These are phyloP conservation scores for Botrylloides violaceus DNA, from an alignment of 23 tunicate species.

Conservation along the genomic window DNA sequence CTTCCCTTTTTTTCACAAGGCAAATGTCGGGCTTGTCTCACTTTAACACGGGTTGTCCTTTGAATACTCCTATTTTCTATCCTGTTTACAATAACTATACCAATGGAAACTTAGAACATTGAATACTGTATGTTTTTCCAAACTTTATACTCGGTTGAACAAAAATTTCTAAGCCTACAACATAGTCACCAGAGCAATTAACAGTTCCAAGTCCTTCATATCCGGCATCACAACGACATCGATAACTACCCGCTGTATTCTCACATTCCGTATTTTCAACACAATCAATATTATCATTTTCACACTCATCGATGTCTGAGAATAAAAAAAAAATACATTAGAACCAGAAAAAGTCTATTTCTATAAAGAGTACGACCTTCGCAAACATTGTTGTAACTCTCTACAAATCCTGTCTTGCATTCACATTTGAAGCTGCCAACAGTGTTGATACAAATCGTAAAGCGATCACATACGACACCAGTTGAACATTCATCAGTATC, in stretches of 20 bases:
- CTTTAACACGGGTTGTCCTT: too few species aligned
- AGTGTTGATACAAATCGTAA: conserved; percentile 18
- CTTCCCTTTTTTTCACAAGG: too few species aligned
- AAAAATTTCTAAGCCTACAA: too few species aligned
- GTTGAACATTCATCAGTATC: conserved; percentile 30
- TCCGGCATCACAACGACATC: conserved; percentile 17
- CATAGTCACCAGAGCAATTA: conserved; percentile 11
- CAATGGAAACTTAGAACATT: too few species aligned
- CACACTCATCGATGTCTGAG: conserved; percentile 2
- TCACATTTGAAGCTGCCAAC: conserved; percentile 34
- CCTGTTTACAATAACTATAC: too few species aligned
- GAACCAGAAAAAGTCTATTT: background rate
- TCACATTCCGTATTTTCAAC: conserved; percentile 19
- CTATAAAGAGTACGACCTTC: background rate
- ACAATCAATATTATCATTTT: conserved; percentile 16
- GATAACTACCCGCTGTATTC: conserved; percentile 15
- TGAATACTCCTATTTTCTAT: too few species aligned
- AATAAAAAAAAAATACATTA: too few species aligned
- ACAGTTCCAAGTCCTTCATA: background rate
- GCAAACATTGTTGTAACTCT: background rate
- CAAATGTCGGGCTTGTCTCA: too few species aligned
- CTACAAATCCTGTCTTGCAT: conserved; percentile 24
- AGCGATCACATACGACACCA: conserved; percentile 2
- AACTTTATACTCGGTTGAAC: too few species aligned
- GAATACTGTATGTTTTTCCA: too few species aligned